Percentiles rank a stretch among this genome's conserved stretches.
These are phyloP conservation scores for Harpegnathos saltator DNA, from an alignment of 1,140 invertebrate genomes.

Conservation along the genomic window DNA sequence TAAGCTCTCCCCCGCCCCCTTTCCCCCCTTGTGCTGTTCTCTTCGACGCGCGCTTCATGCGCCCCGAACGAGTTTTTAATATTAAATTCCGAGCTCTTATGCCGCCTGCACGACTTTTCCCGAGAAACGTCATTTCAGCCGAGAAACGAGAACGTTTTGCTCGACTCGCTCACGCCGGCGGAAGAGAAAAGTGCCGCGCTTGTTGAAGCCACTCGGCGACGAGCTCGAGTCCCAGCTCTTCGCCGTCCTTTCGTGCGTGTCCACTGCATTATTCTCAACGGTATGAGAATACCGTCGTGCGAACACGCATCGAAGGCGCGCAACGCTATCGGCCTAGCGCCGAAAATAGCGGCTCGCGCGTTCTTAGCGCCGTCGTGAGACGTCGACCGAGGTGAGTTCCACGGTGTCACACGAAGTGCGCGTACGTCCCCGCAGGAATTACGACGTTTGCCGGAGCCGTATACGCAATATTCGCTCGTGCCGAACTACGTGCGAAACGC, in stretches of 20 bases:
- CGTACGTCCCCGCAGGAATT: constrained; percentile 43
- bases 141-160: constrained; percentile 17
- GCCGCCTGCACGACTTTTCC: constrained; percentile 61
- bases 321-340: background rate
- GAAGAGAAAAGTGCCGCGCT: constrained; percentile 41
- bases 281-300: background rate
- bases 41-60: constrained; percentile 16
- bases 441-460: constrained; percentile 48
- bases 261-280: background rate
- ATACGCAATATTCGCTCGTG: constrained; percentile 39
- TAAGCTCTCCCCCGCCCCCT: no score
- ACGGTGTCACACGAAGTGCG: constrained; percentile 7
- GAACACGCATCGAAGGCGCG: background rate
- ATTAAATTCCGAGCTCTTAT: constrained; percentile 73
- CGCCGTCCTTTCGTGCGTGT: no score
- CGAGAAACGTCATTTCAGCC: constrained; percentile 56
- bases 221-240: background rate
- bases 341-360: background rate
- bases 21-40: no score
- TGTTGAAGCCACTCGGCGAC: constrained; percentile 25
- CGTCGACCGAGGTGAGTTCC: background rate
- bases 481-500: background rate
- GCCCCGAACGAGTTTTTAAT: constrained; percentile 70
- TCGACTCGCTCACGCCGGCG: background rate
- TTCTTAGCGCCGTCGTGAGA: background rate